phyloP scores from a whole-genome alignment of 2,888 invertebrate species.

The Pristionchus fissidentatus region DNA sequence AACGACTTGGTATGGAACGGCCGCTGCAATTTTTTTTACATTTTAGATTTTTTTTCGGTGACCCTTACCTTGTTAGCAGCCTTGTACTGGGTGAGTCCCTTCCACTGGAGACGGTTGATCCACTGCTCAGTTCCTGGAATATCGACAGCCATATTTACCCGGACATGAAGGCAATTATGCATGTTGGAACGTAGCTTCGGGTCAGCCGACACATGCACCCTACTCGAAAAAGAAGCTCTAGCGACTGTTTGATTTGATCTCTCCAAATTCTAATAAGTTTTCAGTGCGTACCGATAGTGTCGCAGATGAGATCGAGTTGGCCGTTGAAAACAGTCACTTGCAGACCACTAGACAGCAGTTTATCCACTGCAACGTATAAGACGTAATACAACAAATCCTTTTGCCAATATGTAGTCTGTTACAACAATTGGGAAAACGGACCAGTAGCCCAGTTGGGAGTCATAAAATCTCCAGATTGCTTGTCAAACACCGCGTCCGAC shows the following conservation, averaged over 20 bases:
- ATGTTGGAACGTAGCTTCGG: too few species aligned
- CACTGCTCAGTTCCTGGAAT: constrained; percentile 83
- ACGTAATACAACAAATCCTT: neutral
- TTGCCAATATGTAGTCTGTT: too few species aligned
- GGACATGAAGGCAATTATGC: too few species aligned
- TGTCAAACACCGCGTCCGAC: constrained; percentile 80
- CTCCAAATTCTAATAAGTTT: neutral
- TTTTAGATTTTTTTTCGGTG: neutral
- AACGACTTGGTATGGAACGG: constrained; percentile 58
- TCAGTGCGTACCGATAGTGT: constrained; percentile 82
- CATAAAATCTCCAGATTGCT: constrained; percentile 84
- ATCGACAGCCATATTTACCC: too few species aligned
- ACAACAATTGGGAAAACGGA: constrained; percentile 68
- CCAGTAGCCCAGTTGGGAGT: constrained; percentile 84
- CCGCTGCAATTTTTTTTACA: constrained; percentile 15
- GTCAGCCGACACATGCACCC: too few species aligned
- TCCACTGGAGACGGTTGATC: constrained; percentile 84
- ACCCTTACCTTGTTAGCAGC: constrained; percentile 54
- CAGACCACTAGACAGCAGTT: constrained; percentile 75
- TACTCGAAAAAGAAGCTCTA: too few species aligned
- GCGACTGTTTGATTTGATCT: too few species aligned
- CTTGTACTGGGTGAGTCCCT: constrained; percentile 80
- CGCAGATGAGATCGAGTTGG: constrained; percentile 88
- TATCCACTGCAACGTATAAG: constrained; percentile 54
- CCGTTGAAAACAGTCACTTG: constrained; percentile 85